phyloP scores from a whole-genome alignment of 2,113 vertebrate species.

The Rattus rattus region DNA sequence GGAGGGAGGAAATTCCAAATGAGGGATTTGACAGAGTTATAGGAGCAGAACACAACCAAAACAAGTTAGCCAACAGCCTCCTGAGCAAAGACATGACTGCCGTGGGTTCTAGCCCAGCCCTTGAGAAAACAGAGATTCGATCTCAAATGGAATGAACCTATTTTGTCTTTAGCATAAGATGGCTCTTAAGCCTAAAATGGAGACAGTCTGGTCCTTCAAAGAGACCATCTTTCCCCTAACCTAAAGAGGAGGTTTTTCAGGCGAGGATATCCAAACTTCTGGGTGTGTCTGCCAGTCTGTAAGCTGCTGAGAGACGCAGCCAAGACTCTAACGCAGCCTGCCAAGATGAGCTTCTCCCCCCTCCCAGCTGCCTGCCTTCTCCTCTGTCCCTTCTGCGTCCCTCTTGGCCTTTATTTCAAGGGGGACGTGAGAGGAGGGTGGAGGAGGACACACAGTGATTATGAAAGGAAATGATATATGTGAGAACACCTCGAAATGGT shows the following conservation, averaged over 20 bases:
- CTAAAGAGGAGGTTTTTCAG: neutral
- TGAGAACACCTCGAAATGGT: neutral
- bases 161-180: neutral
- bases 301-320: neutral
- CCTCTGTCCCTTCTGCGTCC: neutral
- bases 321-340: neutral
- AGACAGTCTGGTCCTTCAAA: neutral
- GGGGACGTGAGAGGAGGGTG: rapidly evolving
- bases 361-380: neutral
- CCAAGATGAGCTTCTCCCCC: neutral
- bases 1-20: neutral
- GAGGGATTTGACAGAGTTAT: neutral
- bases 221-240: neutral
- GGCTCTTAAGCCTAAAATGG: neutral
- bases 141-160: neutral
- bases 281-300: neutral
- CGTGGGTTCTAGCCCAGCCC: neutral
- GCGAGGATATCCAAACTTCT: neutral
- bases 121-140: neutral
- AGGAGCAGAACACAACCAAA: neutral
- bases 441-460: neutral
- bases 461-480: neutral
- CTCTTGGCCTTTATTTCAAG: conserved; percentile 8
- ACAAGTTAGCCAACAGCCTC: neutral
- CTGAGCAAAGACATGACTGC: neutral